Percentiles rank a stretch among this genome's conserved stretches.
These are phyloP conservation scores for Octomys mimax DNA, from an alignment of 2,797 vertebrate species.

Conservation along the genomic window DNA sequence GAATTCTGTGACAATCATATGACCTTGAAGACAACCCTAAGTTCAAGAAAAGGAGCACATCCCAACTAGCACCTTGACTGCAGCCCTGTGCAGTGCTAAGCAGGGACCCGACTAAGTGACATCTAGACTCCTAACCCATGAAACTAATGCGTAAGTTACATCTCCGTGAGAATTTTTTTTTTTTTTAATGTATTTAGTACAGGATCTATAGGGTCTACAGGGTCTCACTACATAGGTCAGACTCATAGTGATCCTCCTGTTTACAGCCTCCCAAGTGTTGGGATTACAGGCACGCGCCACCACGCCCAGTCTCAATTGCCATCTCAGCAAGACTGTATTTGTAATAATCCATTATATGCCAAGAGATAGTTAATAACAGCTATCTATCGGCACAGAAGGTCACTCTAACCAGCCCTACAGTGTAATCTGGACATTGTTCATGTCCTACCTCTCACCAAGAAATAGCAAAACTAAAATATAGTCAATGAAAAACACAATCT, in stretches of 20 bases:
- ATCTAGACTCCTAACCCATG: neutral
- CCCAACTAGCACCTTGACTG: neutral
- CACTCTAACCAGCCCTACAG: slow-evolving; percentile 34
- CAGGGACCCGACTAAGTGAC: neutral
- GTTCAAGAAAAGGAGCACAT: slow-evolving; percentile 4
- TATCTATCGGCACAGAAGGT: slow-evolving; percentile 44
- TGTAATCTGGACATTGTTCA: slow-evolving; percentile 27
- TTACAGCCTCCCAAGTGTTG: too few relatives aligned
- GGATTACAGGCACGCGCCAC: too few relatives aligned
- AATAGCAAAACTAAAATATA: slow-evolving; percentile 63
- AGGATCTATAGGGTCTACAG: too few relatives aligned
- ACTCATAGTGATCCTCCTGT: too few relatives aligned
- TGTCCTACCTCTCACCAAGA: slow-evolving; percentile 8
- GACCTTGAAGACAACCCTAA: neutral
- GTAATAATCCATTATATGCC: neutral
- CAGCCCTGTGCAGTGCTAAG: neutral
- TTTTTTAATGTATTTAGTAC: too few relatives aligned
- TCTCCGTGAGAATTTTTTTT: neutral
- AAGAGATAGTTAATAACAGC: neutral
- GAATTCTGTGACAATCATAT: too few relatives aligned
- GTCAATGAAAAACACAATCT: slow-evolving; percentile 39
- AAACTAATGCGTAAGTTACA: slow-evolving; percentile 41
- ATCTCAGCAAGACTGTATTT: neutral
- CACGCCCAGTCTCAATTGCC: too few relatives aligned
- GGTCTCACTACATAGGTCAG: too few relatives aligned